Percentiles rank a stretch among this genome's conserved stretches.
Evolutionary conservation across 2,888 invertebrate species (phyloP).

Genomic region (Leptinotarsa peninsularis): DNA sequence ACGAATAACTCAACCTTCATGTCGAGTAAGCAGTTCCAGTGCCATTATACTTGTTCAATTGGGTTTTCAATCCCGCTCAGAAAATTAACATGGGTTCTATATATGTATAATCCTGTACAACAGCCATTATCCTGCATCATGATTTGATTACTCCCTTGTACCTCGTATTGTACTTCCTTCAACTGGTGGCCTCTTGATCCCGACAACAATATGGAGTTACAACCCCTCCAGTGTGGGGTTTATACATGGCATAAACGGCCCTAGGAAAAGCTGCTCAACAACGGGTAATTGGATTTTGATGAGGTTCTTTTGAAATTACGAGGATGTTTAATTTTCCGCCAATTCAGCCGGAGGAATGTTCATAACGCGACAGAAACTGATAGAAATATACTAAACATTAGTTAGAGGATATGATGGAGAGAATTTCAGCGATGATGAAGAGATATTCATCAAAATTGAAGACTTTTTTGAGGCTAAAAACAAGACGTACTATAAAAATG

Average conservation of each 20-base stretch:
- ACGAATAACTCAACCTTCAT: not conserved
- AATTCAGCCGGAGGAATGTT: not conserved
- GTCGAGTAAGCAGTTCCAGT: not conserved
- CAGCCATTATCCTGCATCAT: constrained; percentile 41
- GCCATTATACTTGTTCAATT: not conserved
- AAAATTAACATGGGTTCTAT: not conserved
- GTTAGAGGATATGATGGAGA: too few species aligned
- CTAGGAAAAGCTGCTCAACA: not conserved
- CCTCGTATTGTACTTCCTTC: constrained; percentile 34
- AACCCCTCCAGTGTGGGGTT: constrained; percentile 32
- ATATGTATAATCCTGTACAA: not conserved
- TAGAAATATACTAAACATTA: too few species aligned
- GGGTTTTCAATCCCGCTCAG: not conserved
- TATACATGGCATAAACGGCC: constrained; percentile 22
- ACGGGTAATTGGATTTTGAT: not conserved
- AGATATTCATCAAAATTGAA: too few species aligned
- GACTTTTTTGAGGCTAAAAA: too few species aligned
- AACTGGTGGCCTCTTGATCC: constrained; percentile 45
- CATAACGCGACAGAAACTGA: too few species aligned
- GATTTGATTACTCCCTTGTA: constrained; percentile 43
- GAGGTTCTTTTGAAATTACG: not conserved
- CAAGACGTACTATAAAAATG: too few species aligned
- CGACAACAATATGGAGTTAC: constrained; percentile 38
- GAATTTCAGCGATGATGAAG: too few species aligned
- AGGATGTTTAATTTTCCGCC: not conserved